Evolutionary conservation across 2,888 invertebrate species (phyloP), one percentile per base, ranked within the genome.

Genomic region (Eumerus sabulonum): DNA sequence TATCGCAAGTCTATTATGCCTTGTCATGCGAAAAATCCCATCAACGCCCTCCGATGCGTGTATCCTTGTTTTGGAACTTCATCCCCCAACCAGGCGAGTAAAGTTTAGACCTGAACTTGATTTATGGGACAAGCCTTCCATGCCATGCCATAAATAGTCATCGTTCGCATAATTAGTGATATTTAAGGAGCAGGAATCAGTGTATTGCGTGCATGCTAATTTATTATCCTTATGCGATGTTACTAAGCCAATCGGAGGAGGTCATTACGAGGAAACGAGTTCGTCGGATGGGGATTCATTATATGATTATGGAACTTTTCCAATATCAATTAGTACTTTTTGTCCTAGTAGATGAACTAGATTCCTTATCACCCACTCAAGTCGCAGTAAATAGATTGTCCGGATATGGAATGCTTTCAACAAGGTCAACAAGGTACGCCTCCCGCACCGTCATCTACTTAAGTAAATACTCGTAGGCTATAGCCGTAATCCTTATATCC

Each of bases 141-240:
- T 14, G 2, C 35, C 17, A 16, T 60, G 38, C 40, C 56, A 60
- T 60, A 50, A 67, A 67, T 38, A 51, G 36, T 57, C 42, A 35
- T 27, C 19, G 3, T 40, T 40, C 38, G 19, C 45, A 45, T 67
- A 57, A 67, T 57, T 67, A 67, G 57, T 72, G 51, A 48, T 40
- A 56, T 48, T 70, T 54, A 9, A 9, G 44, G 35, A 47, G 38
- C 48, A 62, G 56, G 19, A 64, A 63, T 57, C 56, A 53, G 44
- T 63, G 50, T n/a, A 42, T 64, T 63, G 68, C 68, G 57, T 76
- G 68, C 51, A 76, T 68, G 62, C 56, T 68, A 64, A 70, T 70
- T 64, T 14, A 35, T 47, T 57, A 57, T 56, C 40, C 3, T 27
- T 27, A n/a, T n/a, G n/a, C 27, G 27, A 27, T 27, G 27, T 27